These are phyloP conservation scores for Trialeurodes vaporariorum DNA, from an alignment of 1,140 invertebrate species.

Conservation along the genomic window DNA sequence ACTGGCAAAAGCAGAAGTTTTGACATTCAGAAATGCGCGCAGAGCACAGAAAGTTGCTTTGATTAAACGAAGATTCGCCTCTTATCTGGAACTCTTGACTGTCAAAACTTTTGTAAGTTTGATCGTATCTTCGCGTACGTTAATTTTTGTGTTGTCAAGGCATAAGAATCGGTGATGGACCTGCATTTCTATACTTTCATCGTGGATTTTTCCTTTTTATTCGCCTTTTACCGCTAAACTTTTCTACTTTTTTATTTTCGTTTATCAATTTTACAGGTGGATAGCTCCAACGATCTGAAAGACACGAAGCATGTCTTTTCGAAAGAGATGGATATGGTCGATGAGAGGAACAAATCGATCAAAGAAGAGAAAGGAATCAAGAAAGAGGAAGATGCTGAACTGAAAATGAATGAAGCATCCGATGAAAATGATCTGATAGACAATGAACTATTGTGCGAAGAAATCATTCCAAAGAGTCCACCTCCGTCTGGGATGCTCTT, in stretches of 20 bases:
- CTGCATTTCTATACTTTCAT: too few relatives aligned
- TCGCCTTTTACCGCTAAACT: too few relatives aligned
- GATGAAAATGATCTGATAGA: conserved; percentile 25
- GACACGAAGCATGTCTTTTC: background rate
- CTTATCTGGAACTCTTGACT: too few relatives aligned
- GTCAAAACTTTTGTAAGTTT: too few relatives aligned
- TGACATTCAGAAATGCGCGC: too few relatives aligned
- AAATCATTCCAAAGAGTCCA: conserved; percentile 75
- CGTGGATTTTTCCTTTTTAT: too few relatives aligned
- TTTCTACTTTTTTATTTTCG: background rate
- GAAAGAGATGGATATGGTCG: background rate
- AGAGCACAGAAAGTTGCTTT: too few relatives aligned
- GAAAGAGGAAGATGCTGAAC: conserved; percentile 3
- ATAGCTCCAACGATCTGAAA: background rate
- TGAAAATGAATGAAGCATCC: conserved; percentile 14
- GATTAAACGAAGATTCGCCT: too few relatives aligned
- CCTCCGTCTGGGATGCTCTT: conserved; percentile 38
- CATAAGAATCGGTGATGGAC: too few relatives aligned
- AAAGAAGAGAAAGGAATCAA: conserved; percentile 2
- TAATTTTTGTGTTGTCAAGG: too few relatives aligned
- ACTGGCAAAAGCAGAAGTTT: too few relatives aligned
- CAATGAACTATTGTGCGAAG: conserved; percentile 61
- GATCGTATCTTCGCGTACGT: too few relatives aligned
- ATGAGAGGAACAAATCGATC: background rate
- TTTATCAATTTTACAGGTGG: background rate